These are phyloP conservation scores for Xestia c-nigrum DNA, from an alignment of 2,888 invertebrate species.

Conservation along the genomic window DNA sequence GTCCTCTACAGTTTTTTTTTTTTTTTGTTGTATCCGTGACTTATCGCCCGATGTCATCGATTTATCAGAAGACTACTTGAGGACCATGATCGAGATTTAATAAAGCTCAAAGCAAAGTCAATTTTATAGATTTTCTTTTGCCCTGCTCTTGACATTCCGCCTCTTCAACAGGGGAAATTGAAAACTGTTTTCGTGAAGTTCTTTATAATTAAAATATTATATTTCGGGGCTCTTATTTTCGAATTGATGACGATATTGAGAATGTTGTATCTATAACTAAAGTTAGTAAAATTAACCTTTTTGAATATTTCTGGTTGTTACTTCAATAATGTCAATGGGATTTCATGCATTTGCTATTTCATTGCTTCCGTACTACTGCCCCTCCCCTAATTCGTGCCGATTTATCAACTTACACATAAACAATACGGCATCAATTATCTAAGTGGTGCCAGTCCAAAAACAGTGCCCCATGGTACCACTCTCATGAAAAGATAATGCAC, in stretches of 20 bases:
- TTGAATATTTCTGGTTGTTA: neutral
- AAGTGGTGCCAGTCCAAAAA: too few relatives aligned
- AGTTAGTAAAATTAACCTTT: neutral
- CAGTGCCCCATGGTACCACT: too few relatives aligned
- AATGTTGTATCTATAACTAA: neutral
- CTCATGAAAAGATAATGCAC: too few relatives aligned
- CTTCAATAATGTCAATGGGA: neutral
- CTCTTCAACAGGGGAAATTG: conserved; percentile 21
- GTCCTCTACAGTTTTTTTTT: too few relatives aligned
- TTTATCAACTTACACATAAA: neutral
- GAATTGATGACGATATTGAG: neutral
- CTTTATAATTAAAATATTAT: conserved; percentile 41
- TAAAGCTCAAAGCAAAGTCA: conserved; percentile 24
- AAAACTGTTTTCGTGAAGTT: conserved; percentile 11
- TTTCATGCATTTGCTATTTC: neutral
- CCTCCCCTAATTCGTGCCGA: neutral
- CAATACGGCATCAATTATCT: neutral
- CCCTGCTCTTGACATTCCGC: conserved; percentile 32
- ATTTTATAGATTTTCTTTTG: conserved; percentile 17
- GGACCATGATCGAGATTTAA: conserved; percentile 16
- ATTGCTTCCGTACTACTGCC: too few relatives aligned
- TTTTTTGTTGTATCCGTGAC: conserved; percentile 34
- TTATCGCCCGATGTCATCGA: conserved; percentile 31
- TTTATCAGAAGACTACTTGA: conserved; percentile 23
- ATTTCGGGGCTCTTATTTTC: neutral